Conservation (phyloP, 1,140 invertebrate species). For the Zaprionus tsacasi region DNA sequence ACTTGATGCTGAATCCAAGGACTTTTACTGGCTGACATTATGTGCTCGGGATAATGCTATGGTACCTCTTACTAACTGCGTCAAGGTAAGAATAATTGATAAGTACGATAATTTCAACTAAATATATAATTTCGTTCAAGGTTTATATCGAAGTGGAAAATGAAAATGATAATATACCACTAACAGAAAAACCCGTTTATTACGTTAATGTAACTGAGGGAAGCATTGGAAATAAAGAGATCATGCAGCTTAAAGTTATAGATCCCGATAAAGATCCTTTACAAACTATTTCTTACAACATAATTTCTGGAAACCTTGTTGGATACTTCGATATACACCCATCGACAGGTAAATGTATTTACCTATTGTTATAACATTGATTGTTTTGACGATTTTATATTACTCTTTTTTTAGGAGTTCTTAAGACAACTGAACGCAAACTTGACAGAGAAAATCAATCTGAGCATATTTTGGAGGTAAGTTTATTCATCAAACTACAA, state of each 20-base stretch:
- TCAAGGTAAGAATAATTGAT: slow-evolving; percentile 87
- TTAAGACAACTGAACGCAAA: slow-evolving; percentile 91
- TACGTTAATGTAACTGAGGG: slow-evolving; percentile 93
- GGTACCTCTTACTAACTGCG: slow-evolving; percentile 92
- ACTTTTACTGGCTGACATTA: slow-evolving; percentile 96
- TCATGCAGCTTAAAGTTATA: slow-evolving; percentile 91
- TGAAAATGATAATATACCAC: slow-evolving; percentile 96
- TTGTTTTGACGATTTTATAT: not conserved
- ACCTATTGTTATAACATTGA: not conserved
- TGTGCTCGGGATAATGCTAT: slow-evolving; percentile 95
- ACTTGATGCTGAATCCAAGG: slow-evolving; percentile 94
- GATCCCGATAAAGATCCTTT: slow-evolving; percentile 91
- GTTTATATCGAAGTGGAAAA: slow-evolving; percentile 95
- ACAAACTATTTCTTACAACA: slow-evolving; percentile 90
- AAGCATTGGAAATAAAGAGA: slow-evolving; percentile 89
- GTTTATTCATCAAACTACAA: slow-evolving; percentile 21
- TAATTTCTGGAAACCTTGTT: slow-evolving; percentile 95
- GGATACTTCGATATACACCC: slow-evolving; percentile 95
- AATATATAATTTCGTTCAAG: slow-evolving; percentile 83
- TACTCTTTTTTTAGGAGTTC: slow-evolving; percentile 87
- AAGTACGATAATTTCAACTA: not conserved
- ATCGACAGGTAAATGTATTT: slow-evolving; percentile 89
- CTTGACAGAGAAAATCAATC: slow-evolving; percentile 94
- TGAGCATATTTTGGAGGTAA: slow-evolving; percentile 94
- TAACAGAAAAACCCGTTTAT: slow-evolving; percentile 94